Conservation (phyloP, 1,140 invertebrate genomes). For the Marisa cornuarietis region DNA sequence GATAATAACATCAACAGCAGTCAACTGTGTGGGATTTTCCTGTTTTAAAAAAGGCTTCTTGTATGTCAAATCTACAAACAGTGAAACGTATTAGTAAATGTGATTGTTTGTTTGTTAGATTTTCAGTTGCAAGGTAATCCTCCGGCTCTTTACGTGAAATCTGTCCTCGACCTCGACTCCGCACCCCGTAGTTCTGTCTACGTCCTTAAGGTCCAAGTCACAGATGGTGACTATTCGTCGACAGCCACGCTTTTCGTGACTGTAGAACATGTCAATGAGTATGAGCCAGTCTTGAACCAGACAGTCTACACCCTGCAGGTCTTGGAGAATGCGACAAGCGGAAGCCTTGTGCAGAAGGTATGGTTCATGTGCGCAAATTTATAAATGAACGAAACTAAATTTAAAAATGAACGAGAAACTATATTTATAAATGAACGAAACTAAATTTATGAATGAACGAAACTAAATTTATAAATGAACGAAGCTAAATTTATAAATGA, state of each 20-base stretch:
- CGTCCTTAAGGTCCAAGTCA: slow-evolving; percentile 11
- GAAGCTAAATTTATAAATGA: not conserved
- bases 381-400: too few relatives aligned
- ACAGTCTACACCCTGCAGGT: slow-evolving; percentile 3
- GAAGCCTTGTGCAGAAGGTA: not conserved
- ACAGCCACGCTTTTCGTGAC: slow-evolving; percentile 15
- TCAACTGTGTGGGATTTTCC: too few relatives aligned
- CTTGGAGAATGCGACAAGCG: slow-evolving; percentile 16
- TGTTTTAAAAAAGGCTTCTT: too few relatives aligned
- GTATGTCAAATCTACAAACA: not conserved
- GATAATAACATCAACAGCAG: too few relatives aligned
- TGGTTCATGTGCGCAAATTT: not conserved
- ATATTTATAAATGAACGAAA: too few relatives aligned
- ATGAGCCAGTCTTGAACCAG: slow-evolving; percentile 18
- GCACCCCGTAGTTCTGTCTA: not conserved
- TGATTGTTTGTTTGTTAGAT: slow-evolving; percentile 17
- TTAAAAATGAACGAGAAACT: too few relatives aligned
- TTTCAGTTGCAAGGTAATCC: slow-evolving; percentile 12
- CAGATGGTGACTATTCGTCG: slow-evolving; percentile 19
- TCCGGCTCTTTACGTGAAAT: not conserved
- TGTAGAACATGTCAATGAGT: slow-evolving; percentile 32
- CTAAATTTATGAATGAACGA: too few relatives aligned
- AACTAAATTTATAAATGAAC: too few relatives aligned
- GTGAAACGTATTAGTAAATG: not conserved
- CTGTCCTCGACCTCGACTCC: slow-evolving; percentile 2